phyloP scores from a whole-genome alignment of 1,140 invertebrate genomes.

The Eumeta japonica region DNA sequence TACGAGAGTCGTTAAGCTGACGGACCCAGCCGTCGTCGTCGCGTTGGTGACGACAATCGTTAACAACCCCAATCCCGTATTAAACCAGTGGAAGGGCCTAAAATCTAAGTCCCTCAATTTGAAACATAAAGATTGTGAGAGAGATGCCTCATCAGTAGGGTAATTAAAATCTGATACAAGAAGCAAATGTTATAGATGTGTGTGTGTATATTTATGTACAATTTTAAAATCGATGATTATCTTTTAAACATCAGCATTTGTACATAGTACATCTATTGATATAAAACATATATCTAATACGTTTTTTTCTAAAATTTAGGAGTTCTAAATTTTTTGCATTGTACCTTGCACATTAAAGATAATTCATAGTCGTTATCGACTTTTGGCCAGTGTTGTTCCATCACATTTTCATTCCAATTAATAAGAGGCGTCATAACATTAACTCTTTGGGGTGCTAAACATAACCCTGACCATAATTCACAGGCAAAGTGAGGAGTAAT shows the following conservation, averaged over 20 bases:
- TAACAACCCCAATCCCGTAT: no score
- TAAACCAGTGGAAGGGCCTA: no score
- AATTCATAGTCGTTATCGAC: conserved; percentile 73
- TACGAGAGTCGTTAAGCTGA: no score
- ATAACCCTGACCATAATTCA: conserved; percentile 83
- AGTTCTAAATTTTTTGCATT: no score
- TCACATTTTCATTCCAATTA: conserved; percentile 64
- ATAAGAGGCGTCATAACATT: conserved; percentile 49
- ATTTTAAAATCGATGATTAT: neutral
- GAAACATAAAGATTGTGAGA: no score
- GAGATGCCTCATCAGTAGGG: no score
- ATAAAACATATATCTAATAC: conserved; percentile 8
- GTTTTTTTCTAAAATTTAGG: no score
- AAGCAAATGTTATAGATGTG: neutral
- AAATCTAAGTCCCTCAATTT: no score
- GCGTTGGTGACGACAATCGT: no score
- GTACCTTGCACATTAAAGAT: conserved; percentile 65
- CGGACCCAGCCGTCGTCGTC: no score
- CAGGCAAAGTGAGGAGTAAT: conserved; percentile 87
- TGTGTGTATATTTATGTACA: neutral
- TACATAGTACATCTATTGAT: no score
- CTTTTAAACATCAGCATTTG: neutral
- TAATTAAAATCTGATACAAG: no score
- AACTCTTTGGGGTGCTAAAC: conserved; percentile 60
- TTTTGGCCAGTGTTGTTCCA: conserved; percentile 78